Evolutionary conservation across 1,140 invertebrate species (phyloP).

Genomic region (Aplysia californica): DNA sequence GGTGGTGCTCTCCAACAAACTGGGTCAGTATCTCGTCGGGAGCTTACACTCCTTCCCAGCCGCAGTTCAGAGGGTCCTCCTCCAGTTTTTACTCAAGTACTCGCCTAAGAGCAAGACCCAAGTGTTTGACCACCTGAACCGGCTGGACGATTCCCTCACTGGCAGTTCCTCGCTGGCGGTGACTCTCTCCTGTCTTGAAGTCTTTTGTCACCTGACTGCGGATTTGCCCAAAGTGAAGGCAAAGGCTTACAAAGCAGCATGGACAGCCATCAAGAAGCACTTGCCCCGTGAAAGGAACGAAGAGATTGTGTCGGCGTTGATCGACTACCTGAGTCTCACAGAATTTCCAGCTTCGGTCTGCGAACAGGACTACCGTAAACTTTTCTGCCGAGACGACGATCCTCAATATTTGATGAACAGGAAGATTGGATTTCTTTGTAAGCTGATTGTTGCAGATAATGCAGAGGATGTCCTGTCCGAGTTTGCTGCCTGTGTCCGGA

Average conservation of each 20-base stretch:
- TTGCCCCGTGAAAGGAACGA: constrained; percentile 13
- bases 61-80: constrained; percentile 9
- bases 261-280: constrained; percentile 6
- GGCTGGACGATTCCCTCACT: constrained; percentile 4
- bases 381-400: constrained; percentile 25
- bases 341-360: neutral
- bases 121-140: constrained; percentile 24
- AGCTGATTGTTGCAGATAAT: constrained; percentile 13
- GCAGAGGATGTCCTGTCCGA: constrained; percentile 16
- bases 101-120: constrained; percentile 13
- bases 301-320: constrained; percentile 14
- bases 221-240: constrained; percentile 1
- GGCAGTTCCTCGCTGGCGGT: neutral
- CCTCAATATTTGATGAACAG: neutral
- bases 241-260: neutral
- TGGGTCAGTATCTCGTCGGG: constrained; percentile 14
- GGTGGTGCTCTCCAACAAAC: constrained; percentile 22
- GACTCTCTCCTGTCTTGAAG: neutral
- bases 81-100: constrained; percentile 26
- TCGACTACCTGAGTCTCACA: constrained; percentile 13
- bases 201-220: constrained; percentile 13
- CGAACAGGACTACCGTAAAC: constrained; percentile 11
- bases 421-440: constrained; percentile 11
- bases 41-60: neutral
- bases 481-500: neutral